A percentile compares a stretch with the other conserved stretches of the same genome.
Conservation (phyloP, 2,797 vertebrate species). For the Platyrinchus mystaceus region DNA sequence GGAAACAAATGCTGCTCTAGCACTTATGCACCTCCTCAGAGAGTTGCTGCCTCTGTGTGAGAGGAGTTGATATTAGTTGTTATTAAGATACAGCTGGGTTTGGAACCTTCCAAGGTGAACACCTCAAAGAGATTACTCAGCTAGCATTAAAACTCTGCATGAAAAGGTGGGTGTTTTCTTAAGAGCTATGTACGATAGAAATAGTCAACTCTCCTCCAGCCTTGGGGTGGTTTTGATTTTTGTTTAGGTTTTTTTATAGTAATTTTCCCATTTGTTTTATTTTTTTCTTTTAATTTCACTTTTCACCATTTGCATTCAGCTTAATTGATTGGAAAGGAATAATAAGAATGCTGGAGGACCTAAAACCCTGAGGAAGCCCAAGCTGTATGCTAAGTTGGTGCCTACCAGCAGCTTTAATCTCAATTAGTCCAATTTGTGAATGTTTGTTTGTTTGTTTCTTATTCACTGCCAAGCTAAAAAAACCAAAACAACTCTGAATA, state of each 20-base stretch:
- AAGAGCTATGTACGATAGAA: background rate
- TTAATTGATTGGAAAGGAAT: conserved; percentile 30
- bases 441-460: conserved; percentile 42
- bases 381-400: background rate
- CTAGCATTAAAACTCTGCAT: background rate
- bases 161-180: conserved; percentile 23
- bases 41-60: background rate
- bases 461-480: conserved; percentile 51
- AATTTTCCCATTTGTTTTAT: background rate
- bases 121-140: background rate
- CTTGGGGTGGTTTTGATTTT: background rate
- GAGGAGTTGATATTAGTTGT: background rate
- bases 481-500: conserved; percentile 50
- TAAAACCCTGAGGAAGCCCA: background rate
- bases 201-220: background rate
- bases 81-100: conserved; percentile 10
- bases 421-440: conserved; percentile 45
- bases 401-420: conserved; percentile 41
- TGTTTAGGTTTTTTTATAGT: background rate
- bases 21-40: background rate
- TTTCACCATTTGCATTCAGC: background rate
- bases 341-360: background rate
- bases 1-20: background rate
- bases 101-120: background rate
- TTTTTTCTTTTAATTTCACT: background rate